Percentiles rank a stretch among this genome's conserved stretches.
phyloP scores from a whole-genome alignment of 2,113 vertebrate genomes.

The Sapayoa aenigma region DNA sequence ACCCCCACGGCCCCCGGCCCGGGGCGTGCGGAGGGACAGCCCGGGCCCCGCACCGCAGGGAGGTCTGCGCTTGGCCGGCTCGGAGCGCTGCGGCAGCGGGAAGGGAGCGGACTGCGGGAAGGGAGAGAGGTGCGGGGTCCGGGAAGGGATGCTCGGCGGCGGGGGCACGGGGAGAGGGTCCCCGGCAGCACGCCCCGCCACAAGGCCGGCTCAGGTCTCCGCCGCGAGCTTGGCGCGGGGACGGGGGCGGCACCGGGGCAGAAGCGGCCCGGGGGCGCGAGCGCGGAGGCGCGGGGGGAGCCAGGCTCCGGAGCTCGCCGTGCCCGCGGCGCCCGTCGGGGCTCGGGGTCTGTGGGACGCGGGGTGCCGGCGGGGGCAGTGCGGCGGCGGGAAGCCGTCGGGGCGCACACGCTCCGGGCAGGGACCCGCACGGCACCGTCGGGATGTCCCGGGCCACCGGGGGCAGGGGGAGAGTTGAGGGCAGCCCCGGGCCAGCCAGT shows the following conservation, averaged over 20 bases:
- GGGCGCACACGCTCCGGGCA: background rate
- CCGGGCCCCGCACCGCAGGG: background rate
- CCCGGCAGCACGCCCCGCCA: background rate
- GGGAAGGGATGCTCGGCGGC: background rate
- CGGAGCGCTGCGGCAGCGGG: slow-evolving; percentile 19
- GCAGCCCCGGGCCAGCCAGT: background rate
- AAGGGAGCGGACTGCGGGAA: background rate
- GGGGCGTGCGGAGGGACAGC: background rate
- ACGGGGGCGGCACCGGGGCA: background rate
- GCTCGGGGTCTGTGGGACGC: background rate
- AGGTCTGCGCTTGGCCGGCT: background rate
- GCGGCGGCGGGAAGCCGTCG: background rate
- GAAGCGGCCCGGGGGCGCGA: background rate
- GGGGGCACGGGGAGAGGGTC: background rate
- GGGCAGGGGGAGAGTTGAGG: background rate
- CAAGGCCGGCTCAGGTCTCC: background rate
- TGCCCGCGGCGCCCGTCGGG: background rate
- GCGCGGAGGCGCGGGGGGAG: background rate
- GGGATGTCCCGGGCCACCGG: background rate
- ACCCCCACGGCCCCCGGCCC: background rate
- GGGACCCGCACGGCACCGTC: background rate
- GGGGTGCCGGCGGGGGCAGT: background rate
- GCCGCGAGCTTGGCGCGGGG: background rate
- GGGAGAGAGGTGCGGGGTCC: background rate
- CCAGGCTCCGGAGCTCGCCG: background rate